A percentile compares a stretch with the other conserved stretches of the same genome.
Conservation (phyloP, 1,140 invertebrate species). For the Drosophila bifasciata region DNA sequence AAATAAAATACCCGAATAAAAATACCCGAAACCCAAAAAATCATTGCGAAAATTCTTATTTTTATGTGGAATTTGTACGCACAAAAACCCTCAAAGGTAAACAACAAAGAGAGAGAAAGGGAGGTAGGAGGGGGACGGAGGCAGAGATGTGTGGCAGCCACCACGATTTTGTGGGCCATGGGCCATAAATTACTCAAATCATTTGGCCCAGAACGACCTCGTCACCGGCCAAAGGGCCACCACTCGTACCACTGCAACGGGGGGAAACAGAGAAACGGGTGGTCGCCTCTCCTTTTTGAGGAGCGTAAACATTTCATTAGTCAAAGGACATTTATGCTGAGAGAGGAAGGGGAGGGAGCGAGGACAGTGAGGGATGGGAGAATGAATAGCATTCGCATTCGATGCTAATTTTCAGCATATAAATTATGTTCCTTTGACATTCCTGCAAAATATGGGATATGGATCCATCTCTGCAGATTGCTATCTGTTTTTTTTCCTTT, state of each 20-base stretch:
- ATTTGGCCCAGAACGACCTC: constrained; percentile 80
- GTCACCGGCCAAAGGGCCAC: constrained; percentile 13
- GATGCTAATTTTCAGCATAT: constrained; percentile 75
- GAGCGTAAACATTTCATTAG: constrained; percentile 63
- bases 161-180: constrained; percentile 68
- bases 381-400: constrained; percentile 43
- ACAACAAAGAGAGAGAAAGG: constrained; percentile 8
- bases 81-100: constrained; percentile 48
- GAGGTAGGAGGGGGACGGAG: no score
- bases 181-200: constrained; percentile 75
- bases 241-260: constrained; percentile 23
- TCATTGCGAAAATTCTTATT: constrained; percentile 47
- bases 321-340: constrained; percentile 59
- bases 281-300: no score
- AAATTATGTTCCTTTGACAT: constrained; percentile 74
- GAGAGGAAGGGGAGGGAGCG: constrained; percentile 1
- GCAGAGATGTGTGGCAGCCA: constrained; percentile 27
- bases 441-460: constrained; percentile 23
- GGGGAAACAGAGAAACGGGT: no score
- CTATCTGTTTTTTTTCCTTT: constrained; percentile 11
- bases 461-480: constrained; percentile 7
- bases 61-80: constrained; percentile 38
- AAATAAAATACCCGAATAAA: constrained; percentile 4
- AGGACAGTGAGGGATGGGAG: constrained; percentile 12
- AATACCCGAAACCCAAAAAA: constrained; percentile 19